Percentiles rank a stretch among this genome's conserved stretches.
phyloP scores from a whole-genome alignment of 23 tunicate species.

The Oikopleura albicans region DNA sequence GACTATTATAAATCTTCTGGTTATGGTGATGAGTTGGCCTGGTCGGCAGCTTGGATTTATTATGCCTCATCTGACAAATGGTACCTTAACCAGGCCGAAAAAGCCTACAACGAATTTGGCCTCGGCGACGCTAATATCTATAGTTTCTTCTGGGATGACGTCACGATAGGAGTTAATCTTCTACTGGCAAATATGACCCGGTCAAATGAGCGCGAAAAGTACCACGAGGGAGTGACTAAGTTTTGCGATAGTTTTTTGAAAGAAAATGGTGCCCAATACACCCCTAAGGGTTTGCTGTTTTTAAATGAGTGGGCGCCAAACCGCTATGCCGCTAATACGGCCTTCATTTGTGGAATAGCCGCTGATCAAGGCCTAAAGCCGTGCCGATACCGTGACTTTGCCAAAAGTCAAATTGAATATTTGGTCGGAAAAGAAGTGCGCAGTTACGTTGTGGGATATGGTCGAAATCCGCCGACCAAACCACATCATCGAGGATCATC shows the following conservation, averaged over 20 bases:
- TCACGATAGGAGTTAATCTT: slow-evolving; percentile 51
- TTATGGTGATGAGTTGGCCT: slow-evolving; percentile 52
- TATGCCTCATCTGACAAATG: slow-evolving; percentile 34
- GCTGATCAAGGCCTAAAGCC: slow-evolving; percentile 46
- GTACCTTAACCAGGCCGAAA: slow-evolving; percentile 33
- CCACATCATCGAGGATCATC: slow-evolving; percentile 78
- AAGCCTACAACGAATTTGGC: slow-evolving; percentile 21
- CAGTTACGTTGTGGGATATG: slow-evolving; percentile 74
- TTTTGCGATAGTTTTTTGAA: slow-evolving; percentile 57
- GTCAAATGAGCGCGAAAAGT: slow-evolving; percentile 17
- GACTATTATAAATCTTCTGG: slow-evolving; percentile 60
- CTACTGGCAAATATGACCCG: slow-evolving; percentile 40
- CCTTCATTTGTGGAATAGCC: slow-evolving; percentile 45
- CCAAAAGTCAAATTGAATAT: slow-evolving; percentile 56
- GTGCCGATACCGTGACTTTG: slow-evolving; percentile 38
- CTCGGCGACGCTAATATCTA: neutral
- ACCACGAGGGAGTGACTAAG: slow-evolving; percentile 18
- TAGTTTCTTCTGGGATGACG: slow-evolving; percentile 63
- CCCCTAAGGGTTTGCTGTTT: slow-evolving; percentile 43
- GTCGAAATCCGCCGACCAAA: slow-evolving; percentile 67
- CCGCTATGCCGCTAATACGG: slow-evolving; percentile 72
- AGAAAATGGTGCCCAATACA: slow-evolving; percentile 24
- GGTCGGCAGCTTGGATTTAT: slow-evolving; percentile 58
- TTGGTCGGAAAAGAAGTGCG: slow-evolving; percentile 70
- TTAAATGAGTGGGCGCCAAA: slow-evolving; percentile 59